Evolutionary conservation across 2,888 invertebrate genomes (phyloP), one percentile per base, ranked within the genome.

Genomic region (Trilocha varians): DNA sequence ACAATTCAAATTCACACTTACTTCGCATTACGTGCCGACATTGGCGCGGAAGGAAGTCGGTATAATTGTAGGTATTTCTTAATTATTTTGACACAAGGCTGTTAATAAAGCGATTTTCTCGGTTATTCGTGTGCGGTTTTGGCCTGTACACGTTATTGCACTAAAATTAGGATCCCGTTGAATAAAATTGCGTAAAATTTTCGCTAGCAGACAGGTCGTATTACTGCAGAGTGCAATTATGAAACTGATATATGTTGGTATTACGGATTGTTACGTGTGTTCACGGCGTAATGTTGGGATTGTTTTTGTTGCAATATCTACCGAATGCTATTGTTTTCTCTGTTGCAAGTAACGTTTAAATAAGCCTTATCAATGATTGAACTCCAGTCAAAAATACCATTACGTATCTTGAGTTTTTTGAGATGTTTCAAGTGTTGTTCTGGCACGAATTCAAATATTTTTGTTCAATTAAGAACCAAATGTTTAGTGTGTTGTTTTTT

Each of bases 161-260:
- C 25, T 25, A 9, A 16, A 33, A 13, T 16, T 34, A 33, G 18
- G 15, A 34, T 14, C 18, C 34, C 13, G 34, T 18, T 11, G 25
- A 25, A 25, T 25, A 40, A 36, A 14, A 41, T 54, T 52, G 49
- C 52, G 49, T 50, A 50, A 55, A 46, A 32, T 34, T 11, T 32
- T 16, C 40, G 43, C 38, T 25, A 5, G 18, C 15, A 36, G 46
- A 40, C 44, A 40, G 35, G 45, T 55, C 42, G 40, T 45, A 50
- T 59, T 52, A 54, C 53, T 47, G 48, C 42, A 34, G 45, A 42
- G 25, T 8, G 36, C 44, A 39, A 49, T 55, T 56, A 51, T 54
- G 55, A 57, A 59, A 60, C 46, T 38, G 49, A 55, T 54, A 49
- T 48, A 45, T 40, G 42, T 25, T 3, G 25, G 25, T 25, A 25